These are phyloP conservation scores for Helicoverpa armigera DNA, from an alignment of 1,140 invertebrate species.

Conservation along the genomic window DNA sequence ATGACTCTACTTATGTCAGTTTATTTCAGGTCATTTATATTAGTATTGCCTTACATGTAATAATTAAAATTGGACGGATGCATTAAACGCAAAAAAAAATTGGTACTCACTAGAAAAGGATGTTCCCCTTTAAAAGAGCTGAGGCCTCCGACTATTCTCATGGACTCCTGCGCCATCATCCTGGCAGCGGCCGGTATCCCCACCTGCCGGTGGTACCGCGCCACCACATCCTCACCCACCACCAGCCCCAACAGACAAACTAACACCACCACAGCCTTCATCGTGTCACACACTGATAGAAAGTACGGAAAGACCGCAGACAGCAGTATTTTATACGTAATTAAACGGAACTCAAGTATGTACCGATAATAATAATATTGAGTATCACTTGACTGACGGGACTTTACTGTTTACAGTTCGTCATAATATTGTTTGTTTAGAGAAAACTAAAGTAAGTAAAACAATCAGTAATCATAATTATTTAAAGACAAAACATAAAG, in stretches of 20 bases:
- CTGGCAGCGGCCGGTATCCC: background rate
- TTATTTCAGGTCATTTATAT: too few species aligned
- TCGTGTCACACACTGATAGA: background rate
- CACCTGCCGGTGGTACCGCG: constrained; percentile 7
- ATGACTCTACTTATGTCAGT: too few species aligned
- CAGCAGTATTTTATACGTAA: background rate
- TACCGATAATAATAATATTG: background rate
- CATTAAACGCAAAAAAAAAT: background rate
- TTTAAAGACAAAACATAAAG: too few species aligned
- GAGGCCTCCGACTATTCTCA: background rate
- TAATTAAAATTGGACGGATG: too few species aligned
- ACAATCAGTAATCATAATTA: too few species aligned
- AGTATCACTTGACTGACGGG: background rate
- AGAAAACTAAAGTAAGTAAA: too few species aligned
- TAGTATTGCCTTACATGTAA: too few species aligned
- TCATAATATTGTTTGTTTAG: too few species aligned
- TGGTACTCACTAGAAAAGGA: background rate
- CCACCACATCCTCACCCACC: background rate
- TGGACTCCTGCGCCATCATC: constrained; percentile 3
- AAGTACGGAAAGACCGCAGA: too few species aligned
- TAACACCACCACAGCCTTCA: background rate
- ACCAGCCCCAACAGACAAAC: background rate
- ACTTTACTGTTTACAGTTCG: background rate
- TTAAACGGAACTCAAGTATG: background rate
- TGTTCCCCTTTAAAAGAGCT: background rate